A percentile compares a stretch with the other conserved stretches of the same genome.
These are phyloP conservation scores for Epistrophella euchroma DNA, from an alignment of 2,888 invertebrate species.

Conservation along the genomic window DNA sequence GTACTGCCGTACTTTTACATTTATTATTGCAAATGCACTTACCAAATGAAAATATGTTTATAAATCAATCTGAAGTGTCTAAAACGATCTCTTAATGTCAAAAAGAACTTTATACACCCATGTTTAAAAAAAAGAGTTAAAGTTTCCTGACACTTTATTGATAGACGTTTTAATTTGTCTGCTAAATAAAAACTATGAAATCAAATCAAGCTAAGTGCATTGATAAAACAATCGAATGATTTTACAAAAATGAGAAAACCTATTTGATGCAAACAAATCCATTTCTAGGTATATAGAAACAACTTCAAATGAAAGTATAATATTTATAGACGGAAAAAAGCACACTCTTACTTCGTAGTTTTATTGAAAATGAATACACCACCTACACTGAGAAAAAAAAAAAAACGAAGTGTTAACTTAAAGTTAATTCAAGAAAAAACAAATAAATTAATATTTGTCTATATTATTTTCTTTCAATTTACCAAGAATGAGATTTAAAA, in stretches of 20 bases:
- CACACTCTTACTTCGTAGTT: background rate
- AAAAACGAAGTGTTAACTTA: background rate
- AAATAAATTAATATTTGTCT: too few relatives aligned
- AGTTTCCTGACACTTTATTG: background rate
- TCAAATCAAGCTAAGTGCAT: conserved; percentile 21
- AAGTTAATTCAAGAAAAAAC: background rate
- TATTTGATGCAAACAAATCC: background rate
- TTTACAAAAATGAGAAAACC: background rate
- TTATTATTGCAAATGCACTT: too few relatives aligned
- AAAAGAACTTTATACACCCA: background rate
- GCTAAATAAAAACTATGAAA: background rate
- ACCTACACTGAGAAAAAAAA: background rate
- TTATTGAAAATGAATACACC: background rate
- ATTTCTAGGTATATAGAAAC: background rate
- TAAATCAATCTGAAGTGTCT: too few relatives aligned
- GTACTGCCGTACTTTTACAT: too few relatives aligned
- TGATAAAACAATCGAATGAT: background rate
- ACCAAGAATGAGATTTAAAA: too few relatives aligned
- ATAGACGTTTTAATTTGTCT: background rate
- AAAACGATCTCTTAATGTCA: too few relatives aligned
- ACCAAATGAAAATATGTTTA: too few relatives aligned
- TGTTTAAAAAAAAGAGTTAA: background rate
- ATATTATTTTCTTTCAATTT: too few relatives aligned
- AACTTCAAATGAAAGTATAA: conserved; percentile 1
- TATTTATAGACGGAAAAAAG: background rate